Conservation (phyloP, 1,140 invertebrate genomes). For the Leptinotarsa defecta region DNA sequence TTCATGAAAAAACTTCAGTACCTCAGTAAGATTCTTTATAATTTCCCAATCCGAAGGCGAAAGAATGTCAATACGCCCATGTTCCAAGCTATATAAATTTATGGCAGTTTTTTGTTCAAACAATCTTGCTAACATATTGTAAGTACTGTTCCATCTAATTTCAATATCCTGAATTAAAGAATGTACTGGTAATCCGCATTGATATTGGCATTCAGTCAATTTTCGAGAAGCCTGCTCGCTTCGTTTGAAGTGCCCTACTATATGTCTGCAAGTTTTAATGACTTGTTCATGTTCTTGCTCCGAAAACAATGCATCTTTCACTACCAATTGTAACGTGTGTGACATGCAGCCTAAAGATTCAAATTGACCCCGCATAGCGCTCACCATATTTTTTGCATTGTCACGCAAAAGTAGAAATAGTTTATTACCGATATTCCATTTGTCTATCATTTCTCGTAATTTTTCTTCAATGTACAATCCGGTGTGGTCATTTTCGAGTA, state of each 20-base stretch:
- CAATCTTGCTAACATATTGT: background rate
- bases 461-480: background rate
- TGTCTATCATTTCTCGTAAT: background rate
- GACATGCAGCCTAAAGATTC: conserved; percentile 37
- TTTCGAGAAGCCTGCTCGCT: conserved; percentile 44
- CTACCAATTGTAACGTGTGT: conserved; percentile 43
- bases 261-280: conserved; percentile 43
- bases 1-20: background rate
- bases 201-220: conserved; percentile 42
- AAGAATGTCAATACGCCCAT: background rate
- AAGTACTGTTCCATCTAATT: conserved; percentile 40
- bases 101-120: background rate
- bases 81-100: background rate
- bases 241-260: conserved; percentile 47
- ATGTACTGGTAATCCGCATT: conserved; percentile 43
- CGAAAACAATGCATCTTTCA: conserved; percentile 46
- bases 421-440: too few species aligned
- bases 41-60: background rate
- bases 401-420: too few species aligned
- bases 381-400: too few species aligned
- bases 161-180: conserved; percentile 49
- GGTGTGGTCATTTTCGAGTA: background rate
- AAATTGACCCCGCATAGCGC: too few species aligned
- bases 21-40: background rate
- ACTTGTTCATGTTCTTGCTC: conserved; percentile 35